A percentile compares a stretch with the other conserved stretches of the same genome.
Evolutionary conservation across 2,113 vertebrate genomes (phyloP).

Genomic region (Maccullochella peelii): DNA sequence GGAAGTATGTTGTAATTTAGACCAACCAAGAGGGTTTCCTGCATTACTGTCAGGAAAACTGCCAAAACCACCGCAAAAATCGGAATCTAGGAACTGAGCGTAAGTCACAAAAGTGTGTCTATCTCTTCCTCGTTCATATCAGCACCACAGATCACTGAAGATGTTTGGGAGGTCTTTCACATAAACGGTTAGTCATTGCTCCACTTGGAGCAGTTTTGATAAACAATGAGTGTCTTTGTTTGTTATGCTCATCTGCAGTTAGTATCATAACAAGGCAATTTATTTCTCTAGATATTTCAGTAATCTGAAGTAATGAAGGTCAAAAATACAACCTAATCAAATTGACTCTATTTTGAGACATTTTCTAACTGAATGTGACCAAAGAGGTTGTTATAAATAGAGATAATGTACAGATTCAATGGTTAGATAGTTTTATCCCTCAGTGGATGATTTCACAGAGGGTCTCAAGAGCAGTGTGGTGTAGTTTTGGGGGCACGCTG

Average conservation of each 20-base stretch:
- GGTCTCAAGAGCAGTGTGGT: background rate
- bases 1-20: slow-evolving; percentile 64
- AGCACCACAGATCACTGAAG: slow-evolving; percentile 34
- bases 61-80: slow-evolving; percentile 45
- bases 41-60: slow-evolving; percentile 63
- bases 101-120: slow-evolving; percentile 51
- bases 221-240: slow-evolving; percentile 3
- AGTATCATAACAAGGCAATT: background rate
- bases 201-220: background rate
- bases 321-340: background rate
- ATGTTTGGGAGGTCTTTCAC: slow-evolving; percentile 33
- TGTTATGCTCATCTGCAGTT: background rate
- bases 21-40: slow-evolving; percentile 58
- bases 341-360: background rate
- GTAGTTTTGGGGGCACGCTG: background rate
- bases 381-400: background rate
- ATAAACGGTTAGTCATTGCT: slow-evolving; percentile 4
- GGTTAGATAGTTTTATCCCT: background rate
- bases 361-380: background rate
- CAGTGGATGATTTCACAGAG: background rate
- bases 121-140: slow-evolving; percentile 33
- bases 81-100: slow-evolving; percentile 15
- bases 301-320: background rate
- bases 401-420: background rate
- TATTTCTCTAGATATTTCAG: background rate